These are phyloP conservation scores for Eurypyga helias DNA, from an alignment of 2,113 vertebrate genomes.

Conservation along the genomic window DNA sequence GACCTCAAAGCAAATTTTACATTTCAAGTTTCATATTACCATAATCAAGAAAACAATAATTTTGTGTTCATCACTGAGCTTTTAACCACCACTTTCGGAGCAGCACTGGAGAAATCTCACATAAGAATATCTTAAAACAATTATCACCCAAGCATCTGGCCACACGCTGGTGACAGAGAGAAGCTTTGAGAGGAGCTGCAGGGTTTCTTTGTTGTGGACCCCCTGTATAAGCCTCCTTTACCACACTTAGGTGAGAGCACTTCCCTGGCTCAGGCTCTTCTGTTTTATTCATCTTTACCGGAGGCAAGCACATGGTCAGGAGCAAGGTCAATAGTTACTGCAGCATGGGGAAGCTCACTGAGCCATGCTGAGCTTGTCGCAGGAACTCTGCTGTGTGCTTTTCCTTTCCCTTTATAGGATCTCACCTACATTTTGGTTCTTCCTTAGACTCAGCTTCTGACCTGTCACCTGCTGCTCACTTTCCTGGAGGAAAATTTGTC, in stretches of 20 bases:
- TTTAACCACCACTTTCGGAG: background rate
- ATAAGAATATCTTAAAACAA: background rate
- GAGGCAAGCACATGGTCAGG: rapidly evolving
- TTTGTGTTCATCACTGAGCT: background rate
- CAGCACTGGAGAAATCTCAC: background rate
- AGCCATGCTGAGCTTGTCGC: background rate
- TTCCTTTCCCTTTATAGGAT: background rate
- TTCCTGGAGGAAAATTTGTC: background rate
- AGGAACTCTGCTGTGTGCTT: background rate
- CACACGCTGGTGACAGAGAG: background rate
- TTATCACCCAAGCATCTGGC: background rate
- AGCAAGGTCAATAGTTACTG: background rate
- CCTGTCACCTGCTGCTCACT: background rate
- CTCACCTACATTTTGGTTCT: background rate
- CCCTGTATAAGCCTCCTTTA: rapidly evolving
- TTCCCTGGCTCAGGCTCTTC: background rate
- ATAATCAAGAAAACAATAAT: background rate
- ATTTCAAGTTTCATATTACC: background rate
- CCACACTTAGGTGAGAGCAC: background rate
- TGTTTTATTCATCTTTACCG: background rate
- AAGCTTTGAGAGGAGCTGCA: background rate
- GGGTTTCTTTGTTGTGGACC: background rate
- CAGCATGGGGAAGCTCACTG: background rate
- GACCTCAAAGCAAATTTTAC: background rate
- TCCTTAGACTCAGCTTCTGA: background rate